These are phyloP conservation scores for Escarpia spicata DNA, from an alignment of 2,888 invertebrate species.

Conservation along the genomic window DNA sequence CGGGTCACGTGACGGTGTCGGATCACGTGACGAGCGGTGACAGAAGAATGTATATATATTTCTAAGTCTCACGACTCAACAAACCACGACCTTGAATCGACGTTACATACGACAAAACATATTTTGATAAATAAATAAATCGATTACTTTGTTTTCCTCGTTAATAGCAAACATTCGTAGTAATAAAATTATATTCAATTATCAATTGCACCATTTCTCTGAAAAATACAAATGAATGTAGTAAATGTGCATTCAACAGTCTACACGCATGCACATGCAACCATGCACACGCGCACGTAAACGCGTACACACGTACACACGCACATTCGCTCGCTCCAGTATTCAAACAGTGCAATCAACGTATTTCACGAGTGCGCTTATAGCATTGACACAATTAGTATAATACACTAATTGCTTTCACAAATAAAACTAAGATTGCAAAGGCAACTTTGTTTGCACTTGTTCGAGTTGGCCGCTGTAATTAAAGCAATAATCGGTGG, in stretches of 20 bases:
- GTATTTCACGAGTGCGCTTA: background rate
- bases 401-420: slow-evolving; percentile 1
- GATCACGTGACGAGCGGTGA: background rate
- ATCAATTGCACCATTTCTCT: too few relatives aligned
- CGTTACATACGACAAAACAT: too few relatives aligned
- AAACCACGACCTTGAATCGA: too few relatives aligned
- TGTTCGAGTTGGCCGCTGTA: background rate
- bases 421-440: background rate
- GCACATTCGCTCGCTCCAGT: background rate
- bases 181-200: too few relatives aligned
- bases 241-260: background rate
- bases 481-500: background rate
- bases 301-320: background rate
- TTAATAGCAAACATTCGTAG: too few relatives aligned
- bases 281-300: background rate
- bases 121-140: too few relatives aligned
- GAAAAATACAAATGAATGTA: too few relatives aligned
- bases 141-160: too few relatives aligned
- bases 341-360: background rate
- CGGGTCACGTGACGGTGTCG: background rate
- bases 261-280: background rate
- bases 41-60: too few relatives aligned
- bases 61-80: too few relatives aligned
- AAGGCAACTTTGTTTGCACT: background rate
- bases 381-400: background rate